phyloP scores from a whole-genome alignment of 1,140 invertebrate genomes.

The Stegodyphus mimosarum region DNA sequence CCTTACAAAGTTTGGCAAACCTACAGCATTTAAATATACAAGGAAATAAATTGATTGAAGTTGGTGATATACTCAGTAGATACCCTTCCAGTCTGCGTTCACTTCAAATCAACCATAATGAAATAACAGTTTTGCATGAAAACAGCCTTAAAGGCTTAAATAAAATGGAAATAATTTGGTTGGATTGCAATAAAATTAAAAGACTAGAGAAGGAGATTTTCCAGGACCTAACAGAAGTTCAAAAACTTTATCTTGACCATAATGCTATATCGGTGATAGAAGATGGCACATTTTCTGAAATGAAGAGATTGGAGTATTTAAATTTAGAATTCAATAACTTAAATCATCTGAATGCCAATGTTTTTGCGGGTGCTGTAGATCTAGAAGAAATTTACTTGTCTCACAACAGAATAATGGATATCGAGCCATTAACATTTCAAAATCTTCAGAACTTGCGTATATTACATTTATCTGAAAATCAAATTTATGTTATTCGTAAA shows the following conservation, averaged over 20 bases:
- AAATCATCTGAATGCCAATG: conserved; percentile 65
- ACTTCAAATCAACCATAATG: conserved; percentile 87
- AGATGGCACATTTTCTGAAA: conserved; percentile 79
- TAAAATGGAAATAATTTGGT: conserved; percentile 86
- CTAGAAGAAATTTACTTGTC: conserved; percentile 77
- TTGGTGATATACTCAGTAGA: conserved; percentile 80
- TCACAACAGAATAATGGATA: conserved; percentile 70
- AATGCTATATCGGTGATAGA: conserved; percentile 84
- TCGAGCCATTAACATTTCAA: conserved; percentile 74
- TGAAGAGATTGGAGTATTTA: conserved; percentile 79
- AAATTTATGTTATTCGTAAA: conserved; percentile 65
- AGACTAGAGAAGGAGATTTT: conserved; percentile 80
- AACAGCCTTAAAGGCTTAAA: conserved; percentile 82
- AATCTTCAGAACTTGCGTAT: conserved; percentile 73
- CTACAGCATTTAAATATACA: conserved; percentile 91
- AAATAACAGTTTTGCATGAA: conserved; percentile 80
- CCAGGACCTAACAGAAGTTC: conserved; percentile 78
- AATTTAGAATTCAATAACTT: conserved; percentile 67
- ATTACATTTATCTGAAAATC: conserved; percentile 76
- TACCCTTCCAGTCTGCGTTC: conserved; percentile 81
- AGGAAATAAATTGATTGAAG: conserved; percentile 80
- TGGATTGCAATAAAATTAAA: conserved; percentile 83
- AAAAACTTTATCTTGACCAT: conserved; percentile 83
- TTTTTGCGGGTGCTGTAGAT: conserved; percentile 75
- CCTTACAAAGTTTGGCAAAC: conserved; percentile 82